Evolutionary conservation across 2,888 invertebrate species (phyloP).

Genomic region (Omphaloscelis lunosa): DNA sequence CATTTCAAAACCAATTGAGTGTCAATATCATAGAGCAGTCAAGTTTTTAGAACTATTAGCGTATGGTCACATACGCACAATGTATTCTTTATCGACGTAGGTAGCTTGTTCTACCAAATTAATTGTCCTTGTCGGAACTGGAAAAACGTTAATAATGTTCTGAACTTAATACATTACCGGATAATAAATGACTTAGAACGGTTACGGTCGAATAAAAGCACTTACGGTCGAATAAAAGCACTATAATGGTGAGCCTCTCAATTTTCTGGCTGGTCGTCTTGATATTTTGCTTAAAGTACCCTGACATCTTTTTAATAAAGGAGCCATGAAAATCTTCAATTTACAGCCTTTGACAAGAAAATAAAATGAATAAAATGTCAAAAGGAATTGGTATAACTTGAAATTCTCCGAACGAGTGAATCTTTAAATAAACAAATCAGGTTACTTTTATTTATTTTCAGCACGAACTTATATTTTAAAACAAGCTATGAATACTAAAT

Average conservation of each 20-base stretch:
- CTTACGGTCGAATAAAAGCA: background rate
- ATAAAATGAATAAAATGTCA: background rate
- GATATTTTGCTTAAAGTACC: background rate
- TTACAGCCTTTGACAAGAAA: background rate
- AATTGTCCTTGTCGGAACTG: background rate
- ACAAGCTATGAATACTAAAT: background rate
- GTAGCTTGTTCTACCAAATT: background rate
- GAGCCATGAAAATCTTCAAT: background rate
- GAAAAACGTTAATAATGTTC: slow-evolving; percentile 4
- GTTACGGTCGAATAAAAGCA: too few species aligned
- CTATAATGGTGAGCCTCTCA: background rate
- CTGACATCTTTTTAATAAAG: background rate
- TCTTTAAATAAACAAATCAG: background rate
- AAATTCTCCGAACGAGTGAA: background rate
- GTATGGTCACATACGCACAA: slow-evolving; percentile 1
- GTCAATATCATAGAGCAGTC: background rate
- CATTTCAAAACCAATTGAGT: background rate
- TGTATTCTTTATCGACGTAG: background rate
- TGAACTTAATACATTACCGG: background rate
- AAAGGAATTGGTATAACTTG: background rate
- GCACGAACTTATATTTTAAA: background rate
- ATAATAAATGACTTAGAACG: background rate
- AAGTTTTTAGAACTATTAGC: background rate
- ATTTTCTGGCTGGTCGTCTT: background rate
- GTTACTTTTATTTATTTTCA: background rate